Evolutionary conservation across 2,888 invertebrate species (phyloP), one percentile per base, ranked within the genome.

Genomic region (Galerucella calmariensis): DNA sequence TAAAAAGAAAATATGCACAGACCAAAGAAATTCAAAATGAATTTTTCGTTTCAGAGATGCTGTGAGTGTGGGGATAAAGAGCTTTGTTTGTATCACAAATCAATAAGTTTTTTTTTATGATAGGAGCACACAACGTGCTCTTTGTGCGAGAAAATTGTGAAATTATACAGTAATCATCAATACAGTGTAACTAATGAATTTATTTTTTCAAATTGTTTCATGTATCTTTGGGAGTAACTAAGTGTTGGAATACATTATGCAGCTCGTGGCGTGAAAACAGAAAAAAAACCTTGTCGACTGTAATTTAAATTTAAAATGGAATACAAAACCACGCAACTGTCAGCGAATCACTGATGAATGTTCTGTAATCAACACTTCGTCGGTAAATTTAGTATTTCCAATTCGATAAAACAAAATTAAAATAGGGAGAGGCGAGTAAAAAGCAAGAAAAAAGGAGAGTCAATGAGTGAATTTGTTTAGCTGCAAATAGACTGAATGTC

Each of bases 281-380:
- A 20, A n/a, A 6, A 56, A 48, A 48, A 56, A 56, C 56, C 56
- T n/a, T 56, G 14, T n/a, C 8, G 51, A 14, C 16, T 56, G n/a
- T 35, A 62, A 41, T 62, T 41, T 9, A n/a, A 5, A 41, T 62
- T 62, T 41, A n/a, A 62, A 41, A 41, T 41, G 12, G 14, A 62
- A 35, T 62, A 14, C 35, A 62, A 62, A 58, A 62, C 62, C 62
- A 41, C 62, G 62, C 35, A 41, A 35, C 4, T 41, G 62, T 62
- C 62, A 62, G n/a, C 41, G 41, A 35, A 14, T 62, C 35, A 41
- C 62, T 62, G 62, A 62, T 62, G 62, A 16, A 62, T 62, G 62
- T 62, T 16, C 61, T 35, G 61, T n/a, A 61, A 61, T 61, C 62
- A 62, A 62, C 62, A 35, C 62, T 35, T 35, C 35, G 62, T 62